Evolutionary conservation across 2,888 invertebrate species (phyloP).

Genomic region (Eurytoma adleriae): DNA sequence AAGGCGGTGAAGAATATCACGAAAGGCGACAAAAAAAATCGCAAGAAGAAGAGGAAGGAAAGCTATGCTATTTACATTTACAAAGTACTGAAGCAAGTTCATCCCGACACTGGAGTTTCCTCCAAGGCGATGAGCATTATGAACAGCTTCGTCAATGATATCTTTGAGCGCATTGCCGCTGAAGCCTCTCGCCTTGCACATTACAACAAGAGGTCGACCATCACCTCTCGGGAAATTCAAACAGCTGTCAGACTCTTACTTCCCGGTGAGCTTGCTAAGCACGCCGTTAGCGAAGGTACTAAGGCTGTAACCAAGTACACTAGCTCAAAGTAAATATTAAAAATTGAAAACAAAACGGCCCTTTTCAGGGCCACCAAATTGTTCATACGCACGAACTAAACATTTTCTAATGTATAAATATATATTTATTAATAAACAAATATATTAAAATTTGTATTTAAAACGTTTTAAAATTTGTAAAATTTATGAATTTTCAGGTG

Average conservation of each 20-base stretch:
- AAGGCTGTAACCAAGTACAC: constrained; percentile 35
- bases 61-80: constrained; percentile 53
- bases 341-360: not conserved
- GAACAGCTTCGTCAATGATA: constrained; percentile 66
- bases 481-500: too few species aligned
- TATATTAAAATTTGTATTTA: too few species aligned
- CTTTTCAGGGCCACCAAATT: constrained; percentile 10
- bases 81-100: constrained; percentile 66
- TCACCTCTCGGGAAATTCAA: constrained; percentile 84
- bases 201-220: constrained; percentile 78
- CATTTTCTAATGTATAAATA: too few species aligned
- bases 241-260: constrained; percentile 78
- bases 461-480: too few species aligned
- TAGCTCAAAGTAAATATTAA: not conserved
- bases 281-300: constrained; percentile 39
- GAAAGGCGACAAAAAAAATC: constrained; percentile 70
- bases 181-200: constrained; percentile 64
- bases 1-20: constrained; percentile 71
- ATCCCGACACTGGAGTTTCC: constrained; percentile 78
- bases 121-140: constrained; percentile 65
- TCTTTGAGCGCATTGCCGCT: constrained; percentile 68
- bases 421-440: too few species aligned
- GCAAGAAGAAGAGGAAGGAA: constrained; percentile 69
- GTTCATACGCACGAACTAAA: not conserved
- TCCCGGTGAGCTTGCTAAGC: constrained; percentile 59